These are phyloP conservation scores for Aethes cnicana DNA, from an alignment of 2,888 invertebrate species.

Conservation along the genomic window DNA sequence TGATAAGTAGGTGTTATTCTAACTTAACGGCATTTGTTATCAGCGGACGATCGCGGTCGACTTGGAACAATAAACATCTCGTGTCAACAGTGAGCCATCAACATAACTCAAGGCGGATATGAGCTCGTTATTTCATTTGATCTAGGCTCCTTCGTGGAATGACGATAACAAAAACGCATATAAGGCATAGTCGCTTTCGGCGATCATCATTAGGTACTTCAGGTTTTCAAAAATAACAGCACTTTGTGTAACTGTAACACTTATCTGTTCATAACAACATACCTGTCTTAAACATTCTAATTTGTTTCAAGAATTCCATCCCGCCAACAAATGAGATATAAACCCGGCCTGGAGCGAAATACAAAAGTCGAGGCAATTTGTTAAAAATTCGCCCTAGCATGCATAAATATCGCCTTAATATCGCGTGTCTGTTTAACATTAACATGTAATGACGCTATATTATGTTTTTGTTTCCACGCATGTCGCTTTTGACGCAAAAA, in stretches of 20 bases:
- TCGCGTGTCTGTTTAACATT: conserved; percentile 62
- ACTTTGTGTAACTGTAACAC: not conserved
- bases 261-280: not conserved
- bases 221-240: not conserved
- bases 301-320: conserved; percentile 16
- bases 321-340: conserved; percentile 34
- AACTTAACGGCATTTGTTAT: conserved; percentile 1
- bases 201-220: too few species aligned
- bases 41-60: not conserved
- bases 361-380: conserved; percentile 50
- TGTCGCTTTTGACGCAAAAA: conserved; percentile 7
- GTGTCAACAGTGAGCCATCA: not conserved
- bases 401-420: conserved; percentile 50
- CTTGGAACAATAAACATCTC: conserved; percentile 3
- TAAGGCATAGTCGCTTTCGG: too few species aligned
- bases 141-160: too few species aligned
- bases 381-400: conserved; percentile 41
- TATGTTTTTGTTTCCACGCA: conserved; percentile 30
- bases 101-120: not conserved
- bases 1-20: not conserved
- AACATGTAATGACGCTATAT: conserved; percentile 46
- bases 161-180: too few species aligned
- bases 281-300: conserved; percentile 1
- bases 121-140: not conserved
- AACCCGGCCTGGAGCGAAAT: conserved; percentile 57